A percentile compares a stretch with the other conserved stretches of the same genome.
These are phyloP conservation scores for Brachyhypopomus gauderio DNA, from an alignment of 2,113 vertebrate genomes.

Conservation along the genomic window DNA sequence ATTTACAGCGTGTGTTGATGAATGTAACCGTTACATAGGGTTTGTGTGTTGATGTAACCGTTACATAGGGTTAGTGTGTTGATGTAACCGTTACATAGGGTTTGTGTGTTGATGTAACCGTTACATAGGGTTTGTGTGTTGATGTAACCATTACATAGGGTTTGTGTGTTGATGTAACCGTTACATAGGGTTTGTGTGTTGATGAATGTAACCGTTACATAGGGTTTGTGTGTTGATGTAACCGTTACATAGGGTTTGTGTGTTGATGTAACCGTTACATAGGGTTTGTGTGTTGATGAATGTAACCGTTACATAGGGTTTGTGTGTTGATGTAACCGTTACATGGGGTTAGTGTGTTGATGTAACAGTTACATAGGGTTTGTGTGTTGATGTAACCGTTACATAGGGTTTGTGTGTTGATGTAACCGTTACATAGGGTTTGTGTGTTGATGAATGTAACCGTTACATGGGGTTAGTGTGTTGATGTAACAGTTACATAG, in stretches of 20 bases:
- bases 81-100: not conserved
- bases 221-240: not conserved
- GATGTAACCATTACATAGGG: not conserved
- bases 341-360: not conserved
- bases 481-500: not conserved
- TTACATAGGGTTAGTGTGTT: not conserved
- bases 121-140: not conserved
- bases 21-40: not conserved
- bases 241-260: not conserved
- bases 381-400: not conserved
- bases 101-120: not conserved
- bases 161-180: not conserved
- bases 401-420: not conserved
- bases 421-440: not conserved
- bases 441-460: not conserved
- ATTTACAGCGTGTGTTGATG: not conserved
- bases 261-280: not conserved
- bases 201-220: not conserved
- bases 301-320: not conserved
- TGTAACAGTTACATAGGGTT: not conserved
- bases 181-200: not conserved
- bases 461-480: not conserved
- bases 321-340: not conserved
- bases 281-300: conserved; percentile 6
- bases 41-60: not conserved